Evolutionary conservation across 2,113 vertebrate species (phyloP).

Genomic region (Myxocyprinus asiaticus): DNA sequence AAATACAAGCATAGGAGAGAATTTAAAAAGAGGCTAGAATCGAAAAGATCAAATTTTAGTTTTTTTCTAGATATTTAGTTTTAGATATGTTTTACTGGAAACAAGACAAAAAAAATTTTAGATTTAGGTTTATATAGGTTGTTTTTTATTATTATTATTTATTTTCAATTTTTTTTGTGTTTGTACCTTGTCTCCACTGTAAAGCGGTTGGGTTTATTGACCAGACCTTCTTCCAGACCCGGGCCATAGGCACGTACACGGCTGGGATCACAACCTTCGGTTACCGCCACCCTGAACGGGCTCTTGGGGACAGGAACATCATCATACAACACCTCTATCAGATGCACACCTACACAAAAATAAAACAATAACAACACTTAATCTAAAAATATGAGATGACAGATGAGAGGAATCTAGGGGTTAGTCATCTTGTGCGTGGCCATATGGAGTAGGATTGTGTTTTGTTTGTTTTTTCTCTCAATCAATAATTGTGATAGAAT

Average conservation of each 20-base stretch:
- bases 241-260: slow-evolving; percentile 88
- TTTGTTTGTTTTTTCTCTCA: neutral
- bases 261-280: slow-evolving; percentile 88
- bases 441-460: neutral
- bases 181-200: slow-evolving; percentile 83
- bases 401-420: too few relatives aligned
- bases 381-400: too few relatives aligned
- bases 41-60: too few relatives aligned
- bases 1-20: neutral
- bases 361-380: neutral
- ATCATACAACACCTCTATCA: slow-evolving; percentile 85
- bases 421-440: neutral
- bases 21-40: too few relatives aligned
- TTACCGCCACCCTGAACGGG: slow-evolving; percentile 85
- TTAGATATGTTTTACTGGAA: too few relatives aligned
- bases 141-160: too few relatives aligned
- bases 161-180: too few relatives aligned
- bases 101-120: too few relatives aligned
- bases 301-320: slow-evolving; percentile 85
- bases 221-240: slow-evolving; percentile 86
- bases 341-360: slow-evolving; percentile 77
- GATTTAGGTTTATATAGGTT: too few relatives aligned
- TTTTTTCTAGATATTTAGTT: too few relatives aligned
- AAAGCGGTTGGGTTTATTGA: slow-evolving; percentile 89
- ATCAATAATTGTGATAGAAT: slow-evolving; percentile 20